Percentiles rank a stretch among this genome's conserved stretches.
phyloP scores from a whole-genome alignment of 2,113 vertebrate genomes.

The Labeo catla region DNA sequence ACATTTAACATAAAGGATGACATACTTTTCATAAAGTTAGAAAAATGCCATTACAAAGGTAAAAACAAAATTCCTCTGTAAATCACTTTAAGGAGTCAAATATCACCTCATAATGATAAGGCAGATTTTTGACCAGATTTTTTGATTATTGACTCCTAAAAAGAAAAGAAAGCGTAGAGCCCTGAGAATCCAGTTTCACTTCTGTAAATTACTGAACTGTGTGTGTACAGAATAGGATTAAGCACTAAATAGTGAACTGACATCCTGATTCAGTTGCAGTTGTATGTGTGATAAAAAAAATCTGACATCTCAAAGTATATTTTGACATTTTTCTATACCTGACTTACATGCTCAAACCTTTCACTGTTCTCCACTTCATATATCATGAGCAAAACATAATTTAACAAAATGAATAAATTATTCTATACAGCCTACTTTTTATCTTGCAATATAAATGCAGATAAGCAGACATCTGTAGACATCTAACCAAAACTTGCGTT shows the following conservation, averaged over 20 bases:
- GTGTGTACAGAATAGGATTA: neutral
- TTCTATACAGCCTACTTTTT: neutral
- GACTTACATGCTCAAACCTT: slow-evolving; percentile 2
- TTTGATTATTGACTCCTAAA: no score
- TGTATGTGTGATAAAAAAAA: no score
- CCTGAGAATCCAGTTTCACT: neutral
- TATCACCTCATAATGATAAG: no score
- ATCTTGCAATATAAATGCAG: neutral
- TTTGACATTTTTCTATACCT: neutral
- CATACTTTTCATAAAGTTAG: no score
- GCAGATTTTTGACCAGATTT: no score
- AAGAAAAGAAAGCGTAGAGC: no score
- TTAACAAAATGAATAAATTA: neutral
- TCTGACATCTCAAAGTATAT: neutral
- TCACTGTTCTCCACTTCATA: neutral
- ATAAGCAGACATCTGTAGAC: slow-evolving; percentile 11
- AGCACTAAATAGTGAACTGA: neutral
- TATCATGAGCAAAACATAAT: neutral
- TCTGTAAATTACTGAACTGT: no score
- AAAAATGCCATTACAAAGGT: no score
- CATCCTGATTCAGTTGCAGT: no score
- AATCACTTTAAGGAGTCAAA: no score
- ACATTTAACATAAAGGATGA: no score
- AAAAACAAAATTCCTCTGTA: no score
- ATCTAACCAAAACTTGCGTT: slow-evolving; percentile 33